A percentile compares a stretch with the other conserved stretches of the same genome.
Conservation (phyloP, 2,113 vertebrate genomes). For the Sylvietta virens region DNA sequence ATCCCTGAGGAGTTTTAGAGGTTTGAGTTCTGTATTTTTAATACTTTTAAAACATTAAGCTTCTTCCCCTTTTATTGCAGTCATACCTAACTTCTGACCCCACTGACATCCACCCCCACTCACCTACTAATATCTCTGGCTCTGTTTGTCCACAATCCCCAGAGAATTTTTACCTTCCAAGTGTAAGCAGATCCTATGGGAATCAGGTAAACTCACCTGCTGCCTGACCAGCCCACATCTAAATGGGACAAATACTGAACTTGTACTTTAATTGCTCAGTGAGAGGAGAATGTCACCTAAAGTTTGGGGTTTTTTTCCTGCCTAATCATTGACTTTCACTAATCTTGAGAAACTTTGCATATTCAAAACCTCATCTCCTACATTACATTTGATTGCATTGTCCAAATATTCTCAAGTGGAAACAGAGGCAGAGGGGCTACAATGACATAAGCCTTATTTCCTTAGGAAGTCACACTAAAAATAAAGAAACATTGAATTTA, state of each 20-base stretch:
- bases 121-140: neutral
- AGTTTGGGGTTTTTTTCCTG: neutral
- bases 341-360: neutral
- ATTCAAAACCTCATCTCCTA: neutral
- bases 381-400: neutral
- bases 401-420: neutral
- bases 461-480: slow-evolving; percentile 23
- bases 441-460: slow-evolving; percentile 12
- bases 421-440: neutral
- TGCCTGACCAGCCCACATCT: neutral
- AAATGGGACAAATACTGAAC: neutral
- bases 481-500: neutral
- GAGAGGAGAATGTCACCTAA: neutral
- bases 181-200: neutral
- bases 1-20: neutral
- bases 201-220: neutral
- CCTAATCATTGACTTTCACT: neutral
- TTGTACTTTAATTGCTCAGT: neutral
- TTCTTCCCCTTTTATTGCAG: neutral
- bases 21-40: neutral
- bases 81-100: neutral
- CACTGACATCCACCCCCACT: neutral
- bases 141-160: neutral
- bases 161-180: neutral
- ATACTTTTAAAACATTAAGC: neutral